These are phyloP conservation scores for Tonatia bakeri DNA, from an alignment of 2,113 vertebrate species.

Conservation along the genomic window DNA sequence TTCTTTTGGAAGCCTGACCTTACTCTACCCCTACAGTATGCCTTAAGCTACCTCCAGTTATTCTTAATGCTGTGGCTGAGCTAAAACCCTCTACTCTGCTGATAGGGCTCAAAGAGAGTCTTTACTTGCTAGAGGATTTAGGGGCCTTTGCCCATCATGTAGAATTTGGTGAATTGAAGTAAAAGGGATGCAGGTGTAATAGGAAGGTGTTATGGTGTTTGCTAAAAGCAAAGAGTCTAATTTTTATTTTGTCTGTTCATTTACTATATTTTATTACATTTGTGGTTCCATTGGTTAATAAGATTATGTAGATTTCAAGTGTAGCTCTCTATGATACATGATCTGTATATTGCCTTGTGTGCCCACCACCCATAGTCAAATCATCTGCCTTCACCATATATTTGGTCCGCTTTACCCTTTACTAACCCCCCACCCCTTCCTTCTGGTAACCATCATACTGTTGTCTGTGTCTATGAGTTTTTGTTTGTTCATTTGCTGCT, in stretches of 20 bases:
- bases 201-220: background rate
- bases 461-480: background rate
- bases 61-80: background rate
- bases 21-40: background rate
- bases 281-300: background rate
- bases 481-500: background rate
- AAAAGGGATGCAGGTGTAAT: background rate
- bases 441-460: background rate
- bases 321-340: background rate
- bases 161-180: background rate
- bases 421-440: background rate
- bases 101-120: background rate
- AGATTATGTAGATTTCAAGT: background rate
- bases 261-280: background rate
- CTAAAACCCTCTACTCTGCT: background rate
- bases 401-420: background rate
- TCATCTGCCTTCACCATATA: background rate
- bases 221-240: background rate
- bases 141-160: background rate
- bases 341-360: background rate
- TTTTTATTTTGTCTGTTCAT: conserved; percentile 13
- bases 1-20: conserved; percentile 1
- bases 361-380: too few species aligned
- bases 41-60: background rate
- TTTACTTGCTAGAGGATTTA: background rate